Evolutionary conservation across 2,797 vertebrate genomes (phyloP).

Genomic region (Protonibea diacanthus): DNA sequence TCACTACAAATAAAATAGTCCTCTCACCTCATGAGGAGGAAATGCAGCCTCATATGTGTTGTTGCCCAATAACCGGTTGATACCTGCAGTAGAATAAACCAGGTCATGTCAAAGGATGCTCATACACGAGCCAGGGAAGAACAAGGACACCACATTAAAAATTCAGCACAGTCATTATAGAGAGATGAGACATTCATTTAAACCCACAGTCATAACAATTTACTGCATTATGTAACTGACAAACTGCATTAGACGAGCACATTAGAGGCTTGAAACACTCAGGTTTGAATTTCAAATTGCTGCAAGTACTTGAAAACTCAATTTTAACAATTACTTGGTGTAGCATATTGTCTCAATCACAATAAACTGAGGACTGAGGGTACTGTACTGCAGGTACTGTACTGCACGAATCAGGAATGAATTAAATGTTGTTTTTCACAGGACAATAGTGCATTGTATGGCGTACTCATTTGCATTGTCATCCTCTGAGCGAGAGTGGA

Average conservation of each 20-base stretch:
- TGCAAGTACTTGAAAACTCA: conserved; percentile 16
- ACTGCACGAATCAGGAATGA: conserved; percentile 1
- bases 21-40: conserved; percentile 95
- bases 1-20: neutral
- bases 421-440: conserved; percentile 26
- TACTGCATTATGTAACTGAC: conserved; percentile 42
- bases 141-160: conserved; percentile 39
- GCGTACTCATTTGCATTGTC: conserved; percentile 29
- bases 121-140: conserved; percentile 2
- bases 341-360: conserved; percentile 9
- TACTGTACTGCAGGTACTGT: neutral
- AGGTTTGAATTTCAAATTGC: conserved; percentile 38
- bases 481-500: conserved; percentile 24
- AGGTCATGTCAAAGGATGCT: conserved; percentile 22
- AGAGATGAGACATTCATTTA: conserved; percentile 32
- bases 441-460: conserved; percentile 14
- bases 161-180: conserved; percentile 38
- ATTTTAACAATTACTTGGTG: conserved; percentile 16
- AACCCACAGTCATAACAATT: conserved; percentile 42
- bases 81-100: conserved; percentile 85
- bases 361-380: conserved; percentile 25
- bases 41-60: conserved; percentile 97
- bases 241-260: conserved; percentile 32
- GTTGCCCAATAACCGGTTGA: conserved; percentile 94
- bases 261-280: conserved; percentile 33